A percentile compares a stretch with the other conserved stretches of the same genome.
These are phyloP conservation scores for Lithosia quadra DNA, from an alignment of 2,888 invertebrate genomes.

Conservation along the genomic window DNA sequence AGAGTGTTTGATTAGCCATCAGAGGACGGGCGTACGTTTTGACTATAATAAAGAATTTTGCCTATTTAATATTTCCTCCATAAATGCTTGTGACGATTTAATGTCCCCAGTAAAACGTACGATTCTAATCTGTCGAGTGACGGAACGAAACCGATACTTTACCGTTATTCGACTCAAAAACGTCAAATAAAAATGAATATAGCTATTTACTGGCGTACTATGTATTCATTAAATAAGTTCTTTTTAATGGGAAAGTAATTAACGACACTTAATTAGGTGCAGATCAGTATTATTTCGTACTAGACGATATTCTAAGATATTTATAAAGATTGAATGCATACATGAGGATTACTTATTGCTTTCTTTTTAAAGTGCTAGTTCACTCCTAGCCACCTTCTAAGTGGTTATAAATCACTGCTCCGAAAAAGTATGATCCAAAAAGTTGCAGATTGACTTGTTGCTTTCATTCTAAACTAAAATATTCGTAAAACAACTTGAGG, in stretches of 20 bases:
- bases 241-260: slow-evolving; percentile 64
- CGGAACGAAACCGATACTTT: slow-evolving; percentile 66
- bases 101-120: slow-evolving; percentile 65
- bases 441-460: slow-evolving; percentile 23
- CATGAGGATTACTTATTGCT: no score
- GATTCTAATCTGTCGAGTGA: slow-evolving; percentile 67
- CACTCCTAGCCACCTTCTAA: no score
- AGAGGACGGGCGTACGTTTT: slow-evolving; percentile 64
- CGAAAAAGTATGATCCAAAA: slow-evolving; percentile 12
- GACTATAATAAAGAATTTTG: slow-evolving; percentile 72
- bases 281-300: slow-evolving; percentile 37
- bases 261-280: slow-evolving; percentile 62
- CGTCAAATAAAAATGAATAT: slow-evolving; percentile 73
- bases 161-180: slow-evolving; percentile 75
- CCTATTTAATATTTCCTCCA: slow-evolving; percentile 74
- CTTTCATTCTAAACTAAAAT: slow-evolving; percentile 24
- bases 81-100: slow-evolving; percentile 67
- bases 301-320: neutral
- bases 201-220: slow-evolving; percentile 69
- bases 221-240: slow-evolving; percentile 61
- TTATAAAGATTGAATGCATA: neutral
- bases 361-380: no score
- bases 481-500: slow-evolving; percentile 15
- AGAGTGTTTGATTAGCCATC: slow-evolving; percentile 71
- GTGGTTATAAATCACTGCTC: neutral